These are phyloP conservation scores for Xestia ashworthii DNA, from an alignment of 2,888 invertebrate genomes.

Conservation along the genomic window DNA sequence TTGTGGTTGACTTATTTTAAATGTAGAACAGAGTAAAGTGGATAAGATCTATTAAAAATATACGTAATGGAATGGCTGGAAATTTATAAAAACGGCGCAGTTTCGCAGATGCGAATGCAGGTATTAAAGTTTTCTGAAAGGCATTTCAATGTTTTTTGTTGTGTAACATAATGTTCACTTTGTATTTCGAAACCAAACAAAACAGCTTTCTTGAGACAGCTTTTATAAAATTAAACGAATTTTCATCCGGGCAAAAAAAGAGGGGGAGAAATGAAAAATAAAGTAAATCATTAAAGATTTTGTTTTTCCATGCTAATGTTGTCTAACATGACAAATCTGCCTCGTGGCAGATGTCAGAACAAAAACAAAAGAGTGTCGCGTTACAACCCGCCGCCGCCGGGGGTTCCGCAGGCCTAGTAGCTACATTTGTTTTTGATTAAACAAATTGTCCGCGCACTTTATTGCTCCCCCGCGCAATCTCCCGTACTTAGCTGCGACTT, in stretches of 20 bases:
- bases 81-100: neutral
- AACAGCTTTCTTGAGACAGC: neutral
- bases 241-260: slow-evolving; percentile 1
- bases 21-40: neutral
- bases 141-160: neutral
- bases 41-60: neutral
- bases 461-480: slow-evolving; percentile 82
- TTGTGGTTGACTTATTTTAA: slow-evolving; percentile 11
- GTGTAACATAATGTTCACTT: neutral
- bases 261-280: slow-evolving; percentile 24
- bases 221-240: neutral
- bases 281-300: slow-evolving; percentile 43
- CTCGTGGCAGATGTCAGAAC: slow-evolving; percentile 75
- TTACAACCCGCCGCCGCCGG: slow-evolving; percentile 68
- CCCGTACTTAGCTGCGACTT: slow-evolving; percentile 78
- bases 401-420: slow-evolving; percentile 70
- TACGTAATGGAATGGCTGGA: neutral
- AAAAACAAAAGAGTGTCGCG: slow-evolving; percentile 80
- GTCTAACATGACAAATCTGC: slow-evolving; percentile 80
- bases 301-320: slow-evolving; percentile 68
- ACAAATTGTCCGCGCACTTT: slow-evolving; percentile 89
- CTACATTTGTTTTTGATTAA: slow-evolving; percentile 90
- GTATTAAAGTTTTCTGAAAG: neutral
- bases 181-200: neutral
- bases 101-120: neutral